Evolutionary conservation across 2,113 vertebrate species (phyloP), one percentile per base, ranked within the genome.

Genomic region (Sitta europaea): DNA sequence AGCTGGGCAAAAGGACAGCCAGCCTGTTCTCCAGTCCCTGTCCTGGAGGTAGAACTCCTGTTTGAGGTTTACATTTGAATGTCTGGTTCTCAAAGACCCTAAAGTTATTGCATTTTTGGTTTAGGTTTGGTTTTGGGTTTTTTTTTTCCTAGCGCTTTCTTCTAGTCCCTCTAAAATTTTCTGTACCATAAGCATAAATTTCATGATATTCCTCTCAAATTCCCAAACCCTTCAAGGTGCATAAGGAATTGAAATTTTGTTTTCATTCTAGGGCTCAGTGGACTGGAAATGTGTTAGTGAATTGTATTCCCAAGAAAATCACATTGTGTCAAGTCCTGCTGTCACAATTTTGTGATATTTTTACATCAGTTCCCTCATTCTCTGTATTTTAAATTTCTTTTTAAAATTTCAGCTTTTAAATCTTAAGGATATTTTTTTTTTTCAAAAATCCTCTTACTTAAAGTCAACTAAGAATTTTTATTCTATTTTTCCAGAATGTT

Each of bases 401-500:
- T 66, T 29, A 29, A 58, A 57, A n/a, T 35, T 42, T 51, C 8
- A 38, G 17, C 21, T 86, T 75, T 57, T 68, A 25, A n/a, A 14
- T 68, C 35, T 40, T 43, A 35, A 62, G 33, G 47, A 16, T 40
- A 22, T 47, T 0, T 47, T 47, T 83, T 83, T 5, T 43, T 57
- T 75, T 71, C 21, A 84, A 35, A 87, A 58, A 40, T 25, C 1
- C 7, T 80, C 10, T 80, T 66, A 18, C 14, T 31, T 73, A 11
- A 59, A 43, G 15, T 40, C 10, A 57, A 57, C 9, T 55, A 20
- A 38, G 24, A 51, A 6, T 48, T 40, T 54, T 90, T 59, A 6
- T 48, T 71, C n/a, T 1, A 0, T 61, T 35, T 36, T 58, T 68
- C 13, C 4, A 27, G 1, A n/a, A 13, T 54, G 17, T 11, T 40